Conservation (phyloP, 2,113 vertebrate species). For the Python bivittatus region DNA sequence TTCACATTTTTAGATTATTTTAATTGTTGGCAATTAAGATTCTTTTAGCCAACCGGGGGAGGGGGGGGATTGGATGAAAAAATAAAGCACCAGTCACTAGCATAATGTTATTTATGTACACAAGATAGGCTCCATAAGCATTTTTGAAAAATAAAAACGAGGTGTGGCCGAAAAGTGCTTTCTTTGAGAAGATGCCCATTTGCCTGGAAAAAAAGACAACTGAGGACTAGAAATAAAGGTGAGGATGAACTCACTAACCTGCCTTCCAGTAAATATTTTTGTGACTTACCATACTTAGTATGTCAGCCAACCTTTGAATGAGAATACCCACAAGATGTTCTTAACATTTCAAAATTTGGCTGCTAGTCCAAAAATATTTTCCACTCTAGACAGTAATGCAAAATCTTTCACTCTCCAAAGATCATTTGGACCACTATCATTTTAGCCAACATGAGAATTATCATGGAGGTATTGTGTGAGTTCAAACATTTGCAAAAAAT, state of each 20-base stretch:
- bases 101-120: background rate
- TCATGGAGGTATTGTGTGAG: background rate
- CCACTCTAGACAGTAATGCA: background rate
- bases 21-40: background rate
- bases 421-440: background rate
- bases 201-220: background rate
- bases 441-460: background rate
- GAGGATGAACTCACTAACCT: background rate
- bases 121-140: background rate
- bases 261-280: background rate
- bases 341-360: background rate
- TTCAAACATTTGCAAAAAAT: background rate
- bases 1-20: background rate
- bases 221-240: background rate
- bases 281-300: background rate
- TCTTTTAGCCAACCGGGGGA: background rate
- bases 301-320: background rate
- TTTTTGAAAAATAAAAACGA: background rate
- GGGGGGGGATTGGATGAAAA: background rate
- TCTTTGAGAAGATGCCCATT: background rate
- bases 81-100: background rate
- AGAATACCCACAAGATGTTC: background rate
- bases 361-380: background rate
- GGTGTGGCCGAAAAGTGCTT: background rate
- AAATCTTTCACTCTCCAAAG: background rate